These are phyloP conservation scores for Lanius collurio DNA, from an alignment of 2,113 vertebrate species.

Conservation along the genomic window DNA sequence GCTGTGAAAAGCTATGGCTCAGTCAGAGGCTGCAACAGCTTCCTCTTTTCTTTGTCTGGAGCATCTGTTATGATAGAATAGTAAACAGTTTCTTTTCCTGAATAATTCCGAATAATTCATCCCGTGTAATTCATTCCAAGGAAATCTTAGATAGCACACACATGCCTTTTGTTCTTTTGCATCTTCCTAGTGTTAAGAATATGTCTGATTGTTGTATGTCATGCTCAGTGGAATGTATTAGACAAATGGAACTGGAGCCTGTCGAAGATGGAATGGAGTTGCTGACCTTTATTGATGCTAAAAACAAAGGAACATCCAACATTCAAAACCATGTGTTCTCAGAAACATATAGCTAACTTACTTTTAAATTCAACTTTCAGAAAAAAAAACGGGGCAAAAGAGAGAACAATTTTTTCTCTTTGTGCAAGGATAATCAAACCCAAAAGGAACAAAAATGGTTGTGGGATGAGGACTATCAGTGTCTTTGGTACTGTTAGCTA, in stretches of 20 bases:
- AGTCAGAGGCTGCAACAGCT: conserved; percentile 67
- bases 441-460: not conserved
- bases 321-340: not conserved
- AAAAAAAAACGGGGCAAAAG: not conserved
- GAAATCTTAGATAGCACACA: conserved; percentile 56
- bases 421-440: not conserved
- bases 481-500: not conserved
- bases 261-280: fast-evolving
- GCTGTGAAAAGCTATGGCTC: conserved; percentile 68
- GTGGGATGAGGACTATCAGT: not conserved
- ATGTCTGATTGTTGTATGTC: conserved; percentile 10
- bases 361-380: not conserved
- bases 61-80: conserved; percentile 81
- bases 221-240: not conserved
- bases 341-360: not conserved
- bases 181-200: conserved; percentile 19
- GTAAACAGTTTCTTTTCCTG: conserved; percentile 76
- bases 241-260: not conserved
- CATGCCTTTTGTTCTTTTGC: conserved; percentile 47
- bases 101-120: conserved; percentile 66
- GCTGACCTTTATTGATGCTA: not conserved
- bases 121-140: conserved; percentile 51
- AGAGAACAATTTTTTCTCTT: not conserved
- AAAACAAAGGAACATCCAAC: not conserved
- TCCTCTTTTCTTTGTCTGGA: conserved; percentile 78